These are phyloP conservation scores for Heliothis virescens DNA, from an alignment of 1,140 invertebrate species.

Conservation along the genomic window DNA sequence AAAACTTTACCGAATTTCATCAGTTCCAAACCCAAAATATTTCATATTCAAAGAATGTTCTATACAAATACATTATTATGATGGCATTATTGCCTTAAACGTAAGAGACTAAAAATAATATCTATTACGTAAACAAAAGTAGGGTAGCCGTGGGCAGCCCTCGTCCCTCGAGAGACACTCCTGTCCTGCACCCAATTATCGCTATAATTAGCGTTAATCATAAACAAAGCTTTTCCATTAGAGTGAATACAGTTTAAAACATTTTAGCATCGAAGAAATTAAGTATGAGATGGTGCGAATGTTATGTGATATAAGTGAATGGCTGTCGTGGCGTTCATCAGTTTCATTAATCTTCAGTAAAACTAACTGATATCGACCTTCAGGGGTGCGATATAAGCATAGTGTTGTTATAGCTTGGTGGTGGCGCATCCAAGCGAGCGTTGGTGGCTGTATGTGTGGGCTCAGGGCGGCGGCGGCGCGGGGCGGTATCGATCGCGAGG, in stretches of 20 bases:
- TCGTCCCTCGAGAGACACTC: not conserved
- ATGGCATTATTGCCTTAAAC: not conserved
- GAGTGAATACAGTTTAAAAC: not conserved
- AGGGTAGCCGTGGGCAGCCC: not conserved
- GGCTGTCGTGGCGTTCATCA: not conserved
- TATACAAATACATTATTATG: not conserved
- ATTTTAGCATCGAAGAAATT: not conserved
- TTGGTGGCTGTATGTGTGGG: constrained; percentile 47
- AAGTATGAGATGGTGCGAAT: no score
- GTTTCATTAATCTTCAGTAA: constrained; percentile 24
- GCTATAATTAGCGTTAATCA: not conserved
- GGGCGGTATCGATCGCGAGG: constrained; percentile 70
- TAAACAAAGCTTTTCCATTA: not conserved
- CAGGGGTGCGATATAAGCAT: constrained; percentile 19
- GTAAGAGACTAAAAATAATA: not conserved
- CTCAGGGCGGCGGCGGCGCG: constrained; percentile 45
- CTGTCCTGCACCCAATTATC: not conserved
- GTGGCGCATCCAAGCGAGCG: constrained; percentile 39
- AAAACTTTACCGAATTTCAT: no score
- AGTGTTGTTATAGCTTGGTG: constrained; percentile 17
- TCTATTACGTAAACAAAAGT: not conserved
- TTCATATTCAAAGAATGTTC: not conserved
- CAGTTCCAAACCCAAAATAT: no score
- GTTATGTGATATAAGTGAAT: no score
- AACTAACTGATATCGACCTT: constrained; percentile 41